These are phyloP conservation scores for Scaptomyza parva DNA, from an alignment of 2,888 invertebrate species.

Conservation along the genomic window DNA sequence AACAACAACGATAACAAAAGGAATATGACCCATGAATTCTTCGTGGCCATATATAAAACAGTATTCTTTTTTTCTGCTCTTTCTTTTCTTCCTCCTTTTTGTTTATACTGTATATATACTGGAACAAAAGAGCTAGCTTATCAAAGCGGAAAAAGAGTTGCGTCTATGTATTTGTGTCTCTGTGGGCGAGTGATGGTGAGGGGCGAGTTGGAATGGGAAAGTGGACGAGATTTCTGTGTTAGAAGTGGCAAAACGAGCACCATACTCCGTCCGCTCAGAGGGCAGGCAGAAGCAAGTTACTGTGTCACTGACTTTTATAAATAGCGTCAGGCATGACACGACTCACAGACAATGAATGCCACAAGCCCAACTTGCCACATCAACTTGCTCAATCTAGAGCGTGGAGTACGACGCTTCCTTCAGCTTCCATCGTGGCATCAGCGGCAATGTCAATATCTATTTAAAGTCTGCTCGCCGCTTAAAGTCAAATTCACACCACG, in stretches of 20 bases:
- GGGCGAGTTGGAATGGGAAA: background rate
- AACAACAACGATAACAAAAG: slow-evolving; percentile 69
- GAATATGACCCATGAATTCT: slow-evolving; percentile 64
- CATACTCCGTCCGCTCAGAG: slow-evolving; percentile 16
- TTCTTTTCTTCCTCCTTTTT: slow-evolving; percentile 18
- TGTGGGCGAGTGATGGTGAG: slow-evolving; percentile 14
- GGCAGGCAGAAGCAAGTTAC: slow-evolving; percentile 64
- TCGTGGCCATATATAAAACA: slow-evolving; percentile 61
- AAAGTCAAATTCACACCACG: slow-evolving; percentile 60
- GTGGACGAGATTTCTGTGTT: slow-evolving; percentile 35
- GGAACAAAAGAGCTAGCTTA: slow-evolving; percentile 77
- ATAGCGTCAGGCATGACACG: slow-evolving; percentile 73
- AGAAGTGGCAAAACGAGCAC: slow-evolving; percentile 65
- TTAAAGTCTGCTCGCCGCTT: slow-evolving; percentile 38
- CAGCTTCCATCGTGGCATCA: slow-evolving; percentile 1
- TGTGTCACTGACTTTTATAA: slow-evolving; percentile 79
- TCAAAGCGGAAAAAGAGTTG: slow-evolving; percentile 79
- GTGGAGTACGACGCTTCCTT: background rate
- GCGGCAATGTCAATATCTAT: slow-evolving; percentile 63
- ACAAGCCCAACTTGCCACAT: slow-evolving; percentile 41
- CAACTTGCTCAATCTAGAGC: slow-evolving; percentile 28
- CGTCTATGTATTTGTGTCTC: slow-evolving; percentile 17
- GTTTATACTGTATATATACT: slow-evolving; percentile 22
- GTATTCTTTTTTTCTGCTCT: slow-evolving; percentile 17
- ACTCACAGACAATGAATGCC: slow-evolving; percentile 58